A percentile compares a stretch with the other conserved stretches of the same genome.
phyloP scores from a whole-genome alignment of 1,140 invertebrate genomes.

The Drosophila serrata region DNA sequence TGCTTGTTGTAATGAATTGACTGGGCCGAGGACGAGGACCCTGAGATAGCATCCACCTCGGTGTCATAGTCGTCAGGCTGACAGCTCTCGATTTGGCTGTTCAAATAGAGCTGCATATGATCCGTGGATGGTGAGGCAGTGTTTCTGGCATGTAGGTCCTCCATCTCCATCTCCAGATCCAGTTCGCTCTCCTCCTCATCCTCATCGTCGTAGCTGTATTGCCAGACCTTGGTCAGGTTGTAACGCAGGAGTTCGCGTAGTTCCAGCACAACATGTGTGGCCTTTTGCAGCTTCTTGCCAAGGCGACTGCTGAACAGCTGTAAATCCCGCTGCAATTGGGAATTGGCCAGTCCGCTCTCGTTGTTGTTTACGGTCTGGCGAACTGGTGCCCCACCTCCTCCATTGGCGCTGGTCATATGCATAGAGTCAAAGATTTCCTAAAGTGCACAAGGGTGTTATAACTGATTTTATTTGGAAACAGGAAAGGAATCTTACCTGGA shows the following conservation, averaged over 20 bases:
- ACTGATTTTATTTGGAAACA: not conserved
- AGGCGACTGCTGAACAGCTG: slow-evolving; percentile 85
- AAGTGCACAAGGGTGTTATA: slow-evolving; percentile 7
- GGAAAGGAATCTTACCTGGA: slow-evolving; percentile 85
- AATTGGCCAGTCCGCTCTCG: slow-evolving; percentile 32
- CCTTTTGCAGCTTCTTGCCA: slow-evolving; percentile 84
- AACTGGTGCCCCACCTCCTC: slow-evolving; percentile 7
- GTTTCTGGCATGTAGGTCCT: slow-evolving; percentile 54
- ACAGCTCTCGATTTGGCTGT: slow-evolving; percentile 77
- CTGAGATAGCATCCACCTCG: slow-evolving; percentile 26
- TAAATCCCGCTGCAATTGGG: slow-evolving; percentile 74
- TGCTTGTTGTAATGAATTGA: slow-evolving; percentile 76
- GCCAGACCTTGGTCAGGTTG: slow-evolving; percentile 74
- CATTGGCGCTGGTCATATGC: slow-evolving; percentile 68
- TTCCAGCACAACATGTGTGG: slow-evolving; percentile 79
- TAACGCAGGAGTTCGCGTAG: slow-evolving; percentile 73
- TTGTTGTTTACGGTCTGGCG: slow-evolving; percentile 32
- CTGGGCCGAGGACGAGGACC: slow-evolving; percentile 17
- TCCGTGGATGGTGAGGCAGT: slow-evolving; percentile 19
- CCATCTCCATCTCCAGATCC: slow-evolving; percentile 67
- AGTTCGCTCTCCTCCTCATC: slow-evolving; percentile 65
- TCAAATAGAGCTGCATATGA: slow-evolving; percentile 63
- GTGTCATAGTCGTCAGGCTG: slow-evolving; percentile 59
- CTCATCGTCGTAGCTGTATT: slow-evolving; percentile 68
- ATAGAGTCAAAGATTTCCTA: slow-evolving; percentile 86